A percentile compares a stretch with the other conserved stretches of the same genome.
Conservation (phyloP, 2,888 invertebrate species). For the Acleris holmiana region DNA sequence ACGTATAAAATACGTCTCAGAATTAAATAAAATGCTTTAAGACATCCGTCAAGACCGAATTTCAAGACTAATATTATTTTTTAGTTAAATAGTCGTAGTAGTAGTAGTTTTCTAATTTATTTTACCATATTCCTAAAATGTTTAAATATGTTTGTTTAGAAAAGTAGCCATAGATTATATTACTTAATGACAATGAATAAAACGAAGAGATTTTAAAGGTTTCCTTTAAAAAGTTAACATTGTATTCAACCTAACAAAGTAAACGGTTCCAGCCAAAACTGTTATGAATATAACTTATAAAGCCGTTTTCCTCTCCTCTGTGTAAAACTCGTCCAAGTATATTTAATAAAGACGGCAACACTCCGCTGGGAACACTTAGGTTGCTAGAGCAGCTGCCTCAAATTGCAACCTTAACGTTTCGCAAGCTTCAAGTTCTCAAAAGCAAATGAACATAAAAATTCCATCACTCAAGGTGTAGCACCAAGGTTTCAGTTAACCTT, state of each 20-base stretch:
- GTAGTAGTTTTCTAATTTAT: too few relatives aligned
- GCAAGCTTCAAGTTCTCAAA: constrained; percentile 27
- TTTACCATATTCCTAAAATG: too few relatives aligned
- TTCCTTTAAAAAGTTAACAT: too few relatives aligned
- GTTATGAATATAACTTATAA: constrained; percentile 11
- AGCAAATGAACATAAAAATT: constrained; percentile 42
- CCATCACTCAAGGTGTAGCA: constrained; percentile 41
- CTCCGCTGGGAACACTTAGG: constrained; percentile 21
- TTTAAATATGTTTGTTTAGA: too few relatives aligned
- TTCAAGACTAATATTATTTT: too few relatives aligned
- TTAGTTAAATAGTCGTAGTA: too few relatives aligned
- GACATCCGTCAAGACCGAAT: too few relatives aligned
- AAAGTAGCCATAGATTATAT: too few relatives aligned
- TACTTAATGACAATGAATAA: too few relatives aligned
- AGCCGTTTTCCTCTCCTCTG: constrained; percentile 22
- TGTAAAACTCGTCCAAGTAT: constrained; percentile 21
- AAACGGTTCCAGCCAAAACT: constrained; percentile 2
- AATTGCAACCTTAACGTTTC: constrained; percentile 31
- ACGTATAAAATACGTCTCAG: too few relatives aligned
- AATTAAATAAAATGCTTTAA: too few relatives aligned
- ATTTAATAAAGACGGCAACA: constrained; percentile 32
- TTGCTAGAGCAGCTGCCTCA: constrained; percentile 30
- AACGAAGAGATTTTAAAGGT: too few relatives aligned
- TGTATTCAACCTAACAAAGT: constrained; percentile 6
- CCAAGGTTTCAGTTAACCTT: constrained; percentile 16